These are phyloP conservation scores for Nanorana parkeri DNA, from an alignment of 2,113 vertebrate genomes.

Conservation along the genomic window DNA sequence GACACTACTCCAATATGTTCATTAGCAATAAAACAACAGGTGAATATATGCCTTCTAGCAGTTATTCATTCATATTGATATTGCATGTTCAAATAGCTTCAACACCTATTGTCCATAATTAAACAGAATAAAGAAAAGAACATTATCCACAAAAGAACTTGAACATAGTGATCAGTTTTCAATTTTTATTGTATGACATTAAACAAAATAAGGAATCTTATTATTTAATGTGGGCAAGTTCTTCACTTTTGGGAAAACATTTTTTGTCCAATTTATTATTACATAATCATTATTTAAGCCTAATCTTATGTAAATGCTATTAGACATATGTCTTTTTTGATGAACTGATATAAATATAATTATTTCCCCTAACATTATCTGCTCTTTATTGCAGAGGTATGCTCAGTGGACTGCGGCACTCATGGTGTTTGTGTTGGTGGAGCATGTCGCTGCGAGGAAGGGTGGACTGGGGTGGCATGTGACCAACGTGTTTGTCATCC, in stretches of 20 bases:
- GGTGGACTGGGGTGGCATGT: constrained; percentile 93
- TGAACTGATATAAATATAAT: neutral
- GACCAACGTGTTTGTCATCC: constrained; percentile 98
- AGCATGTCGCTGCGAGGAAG: constrained; percentile 95
- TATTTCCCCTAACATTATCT: constrained; percentile 1
- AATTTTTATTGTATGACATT: too few species aligned
- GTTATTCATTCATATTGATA: neutral
- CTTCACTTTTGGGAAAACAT: too few species aligned
- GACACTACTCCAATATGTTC: neutral
- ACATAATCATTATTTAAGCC: too few species aligned
- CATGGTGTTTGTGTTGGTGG: constrained; percentile 96
- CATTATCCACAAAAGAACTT: too few species aligned
- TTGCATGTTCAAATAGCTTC: too few species aligned
- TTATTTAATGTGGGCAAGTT: too few species aligned
- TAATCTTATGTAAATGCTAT: too few species aligned
- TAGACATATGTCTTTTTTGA: neutral
- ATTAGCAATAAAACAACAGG: neutral
- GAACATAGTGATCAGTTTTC: too few species aligned
- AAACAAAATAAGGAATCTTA: too few species aligned
- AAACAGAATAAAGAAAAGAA: too few species aligned
- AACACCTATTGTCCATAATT: too few species aligned
- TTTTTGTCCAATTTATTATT: too few species aligned
- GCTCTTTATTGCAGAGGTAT: constrained; percentile 85
- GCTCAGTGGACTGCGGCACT: constrained; percentile 96
- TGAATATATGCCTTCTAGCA: neutral